Evolutionary conservation across 2,113 vertebrate species (phyloP), one percentile per base, ranked within the genome.

Genomic region (Cyrtonyx montezumae): DNA sequence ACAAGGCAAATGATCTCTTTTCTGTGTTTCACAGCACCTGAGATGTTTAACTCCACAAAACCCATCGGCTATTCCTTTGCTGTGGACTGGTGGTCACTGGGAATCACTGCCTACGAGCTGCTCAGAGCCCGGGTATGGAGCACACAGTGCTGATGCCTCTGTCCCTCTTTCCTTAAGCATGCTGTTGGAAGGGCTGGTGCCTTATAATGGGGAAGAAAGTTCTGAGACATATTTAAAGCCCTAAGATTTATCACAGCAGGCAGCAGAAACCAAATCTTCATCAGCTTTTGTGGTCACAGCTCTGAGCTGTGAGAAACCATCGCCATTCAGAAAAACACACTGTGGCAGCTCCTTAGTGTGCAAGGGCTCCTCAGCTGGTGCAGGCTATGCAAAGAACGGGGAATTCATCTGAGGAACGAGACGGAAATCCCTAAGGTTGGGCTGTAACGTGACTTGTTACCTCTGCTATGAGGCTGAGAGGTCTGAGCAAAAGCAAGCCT

Each of bases 91-190:
- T 98, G 98, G 98, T 98, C 98, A 0, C 42, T 98, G 88, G 98
- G 98, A 22, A 94, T 99, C 97, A 99, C 99, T 1, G 99, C 98
- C 5, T 99, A 99, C 2, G 99, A 99, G 95, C 98, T 99, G 48
- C 97, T 99, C 23, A 97, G 98, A 96, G 98, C 98, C 96, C 98
- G 99, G 98, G 99, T 99, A 98, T 0, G 13, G 79, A 56, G 69
- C 10, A 8, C 8, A 5, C 0, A 8, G n/a, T 53, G 34, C 1
- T 1, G 34, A 16, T 51, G 12, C 23, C 0, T n/a, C 48, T 2
- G 1, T 16, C 56, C 4, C 0, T 30, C 48, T 53, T 23, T 18
- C 67, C 42, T 51, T 17, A 43, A 49, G 5, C 37, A 0, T 1
- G 2, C 42, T 32, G 3, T 5, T 28, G 71, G 63, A 42, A 45